Base-by-base conservation (phyloP, 2,113 vertebrate species). In the Lota lota region DNA sequence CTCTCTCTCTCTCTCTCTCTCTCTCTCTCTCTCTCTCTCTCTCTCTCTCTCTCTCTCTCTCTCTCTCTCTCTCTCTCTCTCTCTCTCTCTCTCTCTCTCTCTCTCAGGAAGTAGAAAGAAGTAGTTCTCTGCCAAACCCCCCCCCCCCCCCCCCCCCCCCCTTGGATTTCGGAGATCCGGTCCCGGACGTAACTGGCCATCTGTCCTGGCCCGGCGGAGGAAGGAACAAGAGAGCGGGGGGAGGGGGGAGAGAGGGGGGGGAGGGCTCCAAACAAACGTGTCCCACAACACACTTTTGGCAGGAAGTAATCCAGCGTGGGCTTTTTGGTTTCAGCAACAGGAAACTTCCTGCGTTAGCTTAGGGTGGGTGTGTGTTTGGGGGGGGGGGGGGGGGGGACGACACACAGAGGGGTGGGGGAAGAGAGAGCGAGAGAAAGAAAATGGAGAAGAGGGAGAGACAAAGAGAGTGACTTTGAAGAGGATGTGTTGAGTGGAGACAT, bases 341-440 rank as follows among this genome's bases (percentile, higher is more conserved):
- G 94, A 96, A 97, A 94, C 94, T 94, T 95, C 94, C 93, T 92
- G 94, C 90, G 89, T 77, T 85, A 76, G 79, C n/a, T 61, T 60
- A 51, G 28, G 36, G 58, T 68, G 71, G 68, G 65, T 80, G 76
- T n/a, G 17, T 57, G 1, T 21, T 3, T 28, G 28, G 6, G 28
- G 28, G 28, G 28, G 28, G 2, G 3, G 4, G 28, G 28, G 28
- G 28, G 28, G 28, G 24, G 24, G 24, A n/a, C 67, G 70, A n/a
- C n/a, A 72, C 60, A 79, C 74, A 62, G 75, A 58, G 6, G 28
- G 28, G 28, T 3, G 28, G 2, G 3, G 4, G 28, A 5, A 5
- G 28, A 5, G 28, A 4, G 24, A 4, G 20, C 10, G 51, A 16
- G 61, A 15, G 14, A 28, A 4, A 28, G 28, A 28, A n/a, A n/a